These are phyloP conservation scores for Mycteria americana DNA, from an alignment of 2,797 vertebrate species.

Conservation along the genomic window DNA sequence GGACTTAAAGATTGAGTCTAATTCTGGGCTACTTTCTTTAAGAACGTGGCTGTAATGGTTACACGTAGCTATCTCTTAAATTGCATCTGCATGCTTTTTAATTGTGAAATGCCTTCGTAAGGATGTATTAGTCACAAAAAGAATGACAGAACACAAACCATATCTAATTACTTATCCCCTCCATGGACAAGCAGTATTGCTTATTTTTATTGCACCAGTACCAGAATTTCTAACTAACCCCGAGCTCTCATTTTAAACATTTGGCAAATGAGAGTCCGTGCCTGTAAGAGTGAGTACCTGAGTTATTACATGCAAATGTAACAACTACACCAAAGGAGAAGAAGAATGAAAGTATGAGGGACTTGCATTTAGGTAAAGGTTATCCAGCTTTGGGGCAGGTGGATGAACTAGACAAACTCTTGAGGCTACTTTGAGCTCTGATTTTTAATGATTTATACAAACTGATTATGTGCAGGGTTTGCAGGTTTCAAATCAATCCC, in stretches of 20 bases:
- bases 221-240: not conserved
- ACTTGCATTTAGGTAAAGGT: not conserved
- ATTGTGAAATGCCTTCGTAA: not conserved
- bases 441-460: constrained; percentile 14
- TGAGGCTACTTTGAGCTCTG: not conserved
- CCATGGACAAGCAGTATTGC: not conserved
- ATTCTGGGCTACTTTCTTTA: not conserved
- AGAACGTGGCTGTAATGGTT: not conserved
- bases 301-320: not conserved
- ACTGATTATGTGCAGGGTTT: constrained; percentile 39
- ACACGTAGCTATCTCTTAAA: not conserved
- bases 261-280: not conserved
- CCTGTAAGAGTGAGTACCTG: not conserved
- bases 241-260: not conserved
- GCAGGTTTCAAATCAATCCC: constrained; percentile 49
- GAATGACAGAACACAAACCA: not conserved
- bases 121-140: not conserved
- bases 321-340: not conserved
- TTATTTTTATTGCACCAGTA: not conserved
- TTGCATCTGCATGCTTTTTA: not conserved
- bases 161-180: not conserved
- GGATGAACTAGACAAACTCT: not conserved
- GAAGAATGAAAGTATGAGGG: not conserved
- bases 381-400: constrained; percentile 16
- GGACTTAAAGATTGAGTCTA: not conserved